phyloP scores from a whole-genome alignment of 1,140 invertebrate species.

The Centruroides vittatus region DNA sequence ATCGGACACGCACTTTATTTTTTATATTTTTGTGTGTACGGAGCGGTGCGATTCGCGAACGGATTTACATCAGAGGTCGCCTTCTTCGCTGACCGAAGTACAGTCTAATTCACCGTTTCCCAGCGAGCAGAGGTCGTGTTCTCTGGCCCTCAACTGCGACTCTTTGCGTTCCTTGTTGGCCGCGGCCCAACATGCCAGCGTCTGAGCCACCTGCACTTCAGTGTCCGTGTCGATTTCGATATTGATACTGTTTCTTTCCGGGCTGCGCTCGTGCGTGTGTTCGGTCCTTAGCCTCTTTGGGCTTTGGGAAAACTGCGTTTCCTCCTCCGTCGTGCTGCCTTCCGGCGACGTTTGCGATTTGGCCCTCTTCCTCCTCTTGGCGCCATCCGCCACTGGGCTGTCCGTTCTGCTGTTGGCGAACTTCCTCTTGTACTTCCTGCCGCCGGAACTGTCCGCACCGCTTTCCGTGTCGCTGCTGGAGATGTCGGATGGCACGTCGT shows the following conservation, averaged over 20 bases:
- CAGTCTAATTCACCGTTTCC: conserved; percentile 7
- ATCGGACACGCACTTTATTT: too few species aligned
- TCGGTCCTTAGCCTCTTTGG: conserved; percentile 5
- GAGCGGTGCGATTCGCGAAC: too few species aligned
- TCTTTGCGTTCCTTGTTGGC: conserved; percentile 11
- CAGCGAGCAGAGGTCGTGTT: neutral
- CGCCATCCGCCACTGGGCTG: neutral
- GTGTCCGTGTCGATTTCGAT: conserved; percentile 15
- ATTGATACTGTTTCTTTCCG: conserved; percentile 4
- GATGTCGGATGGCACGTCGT: too few species aligned
- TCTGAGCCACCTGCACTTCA: conserved; percentile 13
- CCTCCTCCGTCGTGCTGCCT: neutral
- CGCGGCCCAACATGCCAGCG: conserved; percentile 11
- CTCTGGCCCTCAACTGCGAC: neutral
- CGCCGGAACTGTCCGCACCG: too few species aligned
- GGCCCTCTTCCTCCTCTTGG: conserved; percentile 9
- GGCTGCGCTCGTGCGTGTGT: neutral
- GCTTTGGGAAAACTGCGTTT: neutral
- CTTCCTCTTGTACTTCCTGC: too few species aligned
- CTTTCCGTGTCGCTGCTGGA: too few species aligned
- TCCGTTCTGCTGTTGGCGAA: neutral
- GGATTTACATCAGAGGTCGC: too few species aligned
- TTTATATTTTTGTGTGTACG: too few species aligned
- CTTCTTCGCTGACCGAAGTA: too few species aligned
- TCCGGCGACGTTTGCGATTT: conserved; percentile 5